phyloP scores from a whole-genome alignment of 2,888 invertebrate species.

The Acleris literana region DNA sequence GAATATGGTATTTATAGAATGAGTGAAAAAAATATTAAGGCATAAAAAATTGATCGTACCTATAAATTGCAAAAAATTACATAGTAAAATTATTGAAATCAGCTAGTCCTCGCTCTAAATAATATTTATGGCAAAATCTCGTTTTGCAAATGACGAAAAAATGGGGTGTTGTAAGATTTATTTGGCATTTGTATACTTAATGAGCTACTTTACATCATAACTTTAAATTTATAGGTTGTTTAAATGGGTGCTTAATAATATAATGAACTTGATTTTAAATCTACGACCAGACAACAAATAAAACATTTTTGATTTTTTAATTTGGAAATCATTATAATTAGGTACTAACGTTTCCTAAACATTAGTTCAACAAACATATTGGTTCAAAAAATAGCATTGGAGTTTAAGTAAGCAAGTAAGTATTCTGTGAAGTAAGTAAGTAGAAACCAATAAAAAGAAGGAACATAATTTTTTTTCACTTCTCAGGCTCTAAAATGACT shows the following conservation, averaged over 20 bases:
- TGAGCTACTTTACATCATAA: too few relatives aligned
- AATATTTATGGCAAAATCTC: constrained; percentile 6
- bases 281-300: too few relatives aligned
- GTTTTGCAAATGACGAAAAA: constrained; percentile 18
- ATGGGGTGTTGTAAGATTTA: background rate
- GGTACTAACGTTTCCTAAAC: too few relatives aligned
- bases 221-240: background rate
- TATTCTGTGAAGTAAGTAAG: too few relatives aligned
- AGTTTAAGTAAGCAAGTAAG: too few relatives aligned
- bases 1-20: background rate
- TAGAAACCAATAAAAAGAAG: too few relatives aligned
- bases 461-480: too few relatives aligned
- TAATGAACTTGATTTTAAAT: background rate
- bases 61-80: background rate
- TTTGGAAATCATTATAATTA: too few relatives aligned
- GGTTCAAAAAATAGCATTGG: too few relatives aligned
- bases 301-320: too few relatives aligned
- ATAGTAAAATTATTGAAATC: constrained; percentile 8
- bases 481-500: too few relatives aligned
- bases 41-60: background rate
- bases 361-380: too few relatives aligned
- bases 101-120: constrained; percentile 23
- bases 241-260: constrained; percentile 1
- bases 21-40: background rate
- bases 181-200: constrained; percentile 9